phyloP scores from a whole-genome alignment of 2,113 vertebrate genomes.

The Pelecanoides urinatrix region DNA sequence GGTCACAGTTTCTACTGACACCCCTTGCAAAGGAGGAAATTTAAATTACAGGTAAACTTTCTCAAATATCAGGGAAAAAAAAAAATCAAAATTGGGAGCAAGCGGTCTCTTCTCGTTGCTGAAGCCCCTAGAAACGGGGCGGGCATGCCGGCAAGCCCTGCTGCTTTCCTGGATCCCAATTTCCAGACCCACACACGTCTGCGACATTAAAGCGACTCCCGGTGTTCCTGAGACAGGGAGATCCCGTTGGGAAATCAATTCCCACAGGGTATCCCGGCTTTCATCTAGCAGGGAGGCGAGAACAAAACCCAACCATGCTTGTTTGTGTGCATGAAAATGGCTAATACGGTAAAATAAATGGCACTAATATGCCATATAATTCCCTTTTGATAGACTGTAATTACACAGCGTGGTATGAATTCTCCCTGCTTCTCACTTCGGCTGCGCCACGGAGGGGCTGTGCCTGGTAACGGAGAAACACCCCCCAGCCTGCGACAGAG shows the following conservation, averaged over 20 bases:
- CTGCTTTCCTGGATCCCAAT: accelerated
- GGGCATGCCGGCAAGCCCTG: background rate
- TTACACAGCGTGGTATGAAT: background rate
- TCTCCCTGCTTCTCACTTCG: background rate
- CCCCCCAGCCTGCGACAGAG: background rate
- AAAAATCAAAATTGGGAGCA: background rate
- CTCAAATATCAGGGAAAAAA: background rate
- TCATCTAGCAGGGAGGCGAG: background rate
- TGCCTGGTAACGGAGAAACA: background rate
- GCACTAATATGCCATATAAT: background rate
- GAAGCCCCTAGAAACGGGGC: background rate
- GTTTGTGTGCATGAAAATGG: background rate
- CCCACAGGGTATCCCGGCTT: background rate
- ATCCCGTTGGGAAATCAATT: background rate
- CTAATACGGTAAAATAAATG: background rate
- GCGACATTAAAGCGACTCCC: accelerated
- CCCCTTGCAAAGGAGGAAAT: background rate
- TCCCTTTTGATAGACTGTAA: background rate
- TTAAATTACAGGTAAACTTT: background rate
- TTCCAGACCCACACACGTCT: accelerated
- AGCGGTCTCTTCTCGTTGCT: background rate
- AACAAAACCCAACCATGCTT: background rate
- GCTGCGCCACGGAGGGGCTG: background rate
- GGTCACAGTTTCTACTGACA: background rate
- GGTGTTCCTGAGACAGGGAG: background rate